Percentiles rank a stretch among this genome's conserved stretches.
phyloP scores from a whole-genome alignment of 2,888 invertebrate genomes.

The Pachliopta kotzebuea region DNA sequence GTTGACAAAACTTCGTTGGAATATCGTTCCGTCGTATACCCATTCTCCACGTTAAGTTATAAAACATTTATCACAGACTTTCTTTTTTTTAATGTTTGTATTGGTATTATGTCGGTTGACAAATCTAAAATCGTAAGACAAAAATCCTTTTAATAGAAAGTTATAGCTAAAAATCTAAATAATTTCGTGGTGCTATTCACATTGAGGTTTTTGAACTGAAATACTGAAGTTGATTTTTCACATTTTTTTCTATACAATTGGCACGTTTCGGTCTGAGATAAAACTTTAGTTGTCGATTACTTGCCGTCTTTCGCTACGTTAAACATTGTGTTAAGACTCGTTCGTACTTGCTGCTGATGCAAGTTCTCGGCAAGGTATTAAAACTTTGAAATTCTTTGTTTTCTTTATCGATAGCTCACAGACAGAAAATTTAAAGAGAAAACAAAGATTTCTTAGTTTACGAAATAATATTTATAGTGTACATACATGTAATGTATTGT shows the following conservation, averaged over 20 bases:
- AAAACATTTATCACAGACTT: not conserved
- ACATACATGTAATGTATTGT: not conserved
- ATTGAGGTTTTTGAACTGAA: no score
- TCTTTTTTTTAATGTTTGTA: not conserved
- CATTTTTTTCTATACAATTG: no score
- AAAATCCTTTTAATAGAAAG: no score
- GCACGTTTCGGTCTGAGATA: not conserved
- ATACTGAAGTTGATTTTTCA: no score
- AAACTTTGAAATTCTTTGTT: not conserved
- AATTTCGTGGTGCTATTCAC: no score
- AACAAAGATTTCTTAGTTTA: not conserved
- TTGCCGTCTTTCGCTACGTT: not conserved
- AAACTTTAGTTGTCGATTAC: conserved; percentile 1
- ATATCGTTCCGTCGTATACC: not conserved
- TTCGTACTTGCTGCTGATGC: not conserved
- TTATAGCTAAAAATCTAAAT: no score
- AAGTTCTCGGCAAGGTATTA: not conserved
- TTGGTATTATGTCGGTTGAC: not conserved
- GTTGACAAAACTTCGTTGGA: conserved; percentile 4
- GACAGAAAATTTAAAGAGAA: not conserved
- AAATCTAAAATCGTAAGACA: no score
- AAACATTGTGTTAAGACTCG: conserved; percentile 1
- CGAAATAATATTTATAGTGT: not conserved
- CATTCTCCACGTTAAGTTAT: not conserved
- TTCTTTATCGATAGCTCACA: not conserved